Conservation (phyloP, 1,140 invertebrate genomes). For the Myzus persicae region DNA sequence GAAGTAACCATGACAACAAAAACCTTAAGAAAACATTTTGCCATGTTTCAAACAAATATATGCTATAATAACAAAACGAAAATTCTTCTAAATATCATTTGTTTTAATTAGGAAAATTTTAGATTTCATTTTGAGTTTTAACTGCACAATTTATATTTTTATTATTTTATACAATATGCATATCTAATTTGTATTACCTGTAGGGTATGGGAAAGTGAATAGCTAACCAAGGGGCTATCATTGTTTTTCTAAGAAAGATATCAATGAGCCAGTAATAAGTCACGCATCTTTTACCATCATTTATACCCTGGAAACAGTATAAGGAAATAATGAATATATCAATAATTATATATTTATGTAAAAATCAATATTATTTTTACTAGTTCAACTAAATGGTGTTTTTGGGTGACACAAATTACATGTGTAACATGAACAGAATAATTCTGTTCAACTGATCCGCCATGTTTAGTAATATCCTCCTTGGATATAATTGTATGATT, state of each 20-base stretch:
- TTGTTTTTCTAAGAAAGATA: slow-evolving; percentile 80
- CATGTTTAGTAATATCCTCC: slow-evolving; percentile 83
- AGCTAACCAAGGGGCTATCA: slow-evolving; percentile 89
- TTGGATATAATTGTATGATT: slow-evolving; percentile 76
- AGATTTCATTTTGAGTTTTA: not conserved
- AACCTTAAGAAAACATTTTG: too few relatives aligned
- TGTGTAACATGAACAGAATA: slow-evolving; percentile 89
- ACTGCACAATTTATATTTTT: not conserved
- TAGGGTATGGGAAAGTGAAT: slow-evolving; percentile 88
- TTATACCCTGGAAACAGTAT: slow-evolving; percentile 69
- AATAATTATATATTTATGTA: not conserved
- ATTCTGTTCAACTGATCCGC: slow-evolving; percentile 85
- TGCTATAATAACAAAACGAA: too few relatives aligned
- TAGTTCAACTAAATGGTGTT: slow-evolving; percentile 85
- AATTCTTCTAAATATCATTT: too few relatives aligned
- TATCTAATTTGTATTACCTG: slow-evolving; percentile 63
- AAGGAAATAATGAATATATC: not conserved
- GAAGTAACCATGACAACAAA: too few relatives aligned
- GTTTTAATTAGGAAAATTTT: not conserved
- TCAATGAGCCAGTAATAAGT: slow-evolving; percentile 95
- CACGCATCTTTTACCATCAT: slow-evolving; percentile 87
- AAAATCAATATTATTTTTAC: slow-evolving; percentile 63
- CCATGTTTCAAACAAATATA: too few relatives aligned
- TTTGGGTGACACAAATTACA: slow-evolving; percentile 87
- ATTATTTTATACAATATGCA: too few relatives aligned